phyloP scores from a whole-genome alignment of 2,888 invertebrate species.

The Yponomeuta malinellus region DNA sequence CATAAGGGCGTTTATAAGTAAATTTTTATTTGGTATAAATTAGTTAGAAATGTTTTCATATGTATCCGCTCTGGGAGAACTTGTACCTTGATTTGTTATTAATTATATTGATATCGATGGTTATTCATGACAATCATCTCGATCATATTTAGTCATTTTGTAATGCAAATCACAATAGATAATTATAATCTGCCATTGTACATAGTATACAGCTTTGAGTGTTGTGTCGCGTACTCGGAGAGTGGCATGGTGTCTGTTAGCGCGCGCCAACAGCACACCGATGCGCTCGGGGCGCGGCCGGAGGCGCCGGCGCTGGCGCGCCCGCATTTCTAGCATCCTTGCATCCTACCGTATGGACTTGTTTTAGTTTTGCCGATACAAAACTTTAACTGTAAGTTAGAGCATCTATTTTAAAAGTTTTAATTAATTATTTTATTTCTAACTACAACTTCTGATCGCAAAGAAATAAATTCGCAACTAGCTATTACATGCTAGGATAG shows the following conservation, averaged over 20 bases:
- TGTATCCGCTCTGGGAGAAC: slow-evolving; percentile 58
- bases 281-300: slow-evolving; percentile 35
- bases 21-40: slow-evolving; percentile 67
- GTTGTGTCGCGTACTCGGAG: slow-evolving; percentile 46
- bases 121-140: slow-evolving; percentile 66
- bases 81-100: slow-evolving; percentile 72
- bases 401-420: slow-evolving; percentile 59
- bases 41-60: slow-evolving; percentile 66
- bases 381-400: slow-evolving; percentile 76
- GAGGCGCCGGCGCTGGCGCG: neutral
- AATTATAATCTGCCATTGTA: slow-evolving; percentile 29
- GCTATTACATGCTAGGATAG: slow-evolving; percentile 45
- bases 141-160: slow-evolving; percentile 36
- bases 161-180: slow-evolving; percentile 31
- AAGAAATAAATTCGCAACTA: slow-evolving; percentile 43
- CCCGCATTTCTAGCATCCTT: too few relatives aligned
- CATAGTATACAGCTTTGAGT: slow-evolving; percentile 41
- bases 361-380: slow-evolving; percentile 73
- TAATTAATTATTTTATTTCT: slow-evolving; percentile 63
- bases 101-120: slow-evolving; percentile 65
- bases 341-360: slow-evolving; percentile 52
- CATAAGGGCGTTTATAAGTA: slow-evolving; percentile 70
- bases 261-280: slow-evolving; percentile 58
- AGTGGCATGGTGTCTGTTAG: slow-evolving; percentile 67
- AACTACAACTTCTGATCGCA: slow-evolving; percentile 52